Base-by-base conservation (phyloP, 2,888 invertebrate species). In the Polyploca ridens region DNA sequence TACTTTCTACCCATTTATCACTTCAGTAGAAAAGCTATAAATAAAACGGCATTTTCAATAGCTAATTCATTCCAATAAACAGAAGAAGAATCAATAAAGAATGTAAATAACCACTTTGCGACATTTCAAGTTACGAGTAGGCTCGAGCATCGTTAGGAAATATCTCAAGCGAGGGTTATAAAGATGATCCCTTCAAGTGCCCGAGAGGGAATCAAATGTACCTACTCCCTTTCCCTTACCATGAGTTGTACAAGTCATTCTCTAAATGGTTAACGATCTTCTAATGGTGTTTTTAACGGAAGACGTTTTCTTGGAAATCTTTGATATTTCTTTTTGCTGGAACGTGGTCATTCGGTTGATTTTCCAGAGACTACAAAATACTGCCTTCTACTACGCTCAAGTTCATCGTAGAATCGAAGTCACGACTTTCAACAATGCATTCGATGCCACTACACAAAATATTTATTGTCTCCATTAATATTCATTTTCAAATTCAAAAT, bases 101-200 rank as follows among this genome's bases (percentile, higher is more conserved):
- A 75, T 71, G 68, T 63, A 69, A 73, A 76, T 72, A 71, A 63
- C 63, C 73, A 72, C 69, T 73, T 73, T 65, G 65, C 63, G 64
- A 71, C 71, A 72, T 69, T 73, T 75, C 65, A 67, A 75, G 71
- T 69, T 71, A 69, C 66, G 64, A 46, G 46, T 46, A 7, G 46
- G 46, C 46, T 46, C n/a, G 69, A 69, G 71, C 76, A 78, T 75
- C 71, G 74, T 69, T 76, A 75, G 70, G 70, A 75, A 79, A 76
- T 80, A 75, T 74, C 77, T 78, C 78, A 71, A 75, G 70, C 70
- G 77, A 65, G 79, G 75, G 78, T 81, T 80, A 81, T 81, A 83
- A 83, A 83, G 83, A 87, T 85, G 78, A 86, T 83, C 84, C 77
- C 74, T 71, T 74, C 73, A 74, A 79, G 68, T 69, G 72, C 79